Evolutionary conservation across 2,797 vertebrate species (phyloP).

Genomic region (Phylloscopus collybita): DNA sequence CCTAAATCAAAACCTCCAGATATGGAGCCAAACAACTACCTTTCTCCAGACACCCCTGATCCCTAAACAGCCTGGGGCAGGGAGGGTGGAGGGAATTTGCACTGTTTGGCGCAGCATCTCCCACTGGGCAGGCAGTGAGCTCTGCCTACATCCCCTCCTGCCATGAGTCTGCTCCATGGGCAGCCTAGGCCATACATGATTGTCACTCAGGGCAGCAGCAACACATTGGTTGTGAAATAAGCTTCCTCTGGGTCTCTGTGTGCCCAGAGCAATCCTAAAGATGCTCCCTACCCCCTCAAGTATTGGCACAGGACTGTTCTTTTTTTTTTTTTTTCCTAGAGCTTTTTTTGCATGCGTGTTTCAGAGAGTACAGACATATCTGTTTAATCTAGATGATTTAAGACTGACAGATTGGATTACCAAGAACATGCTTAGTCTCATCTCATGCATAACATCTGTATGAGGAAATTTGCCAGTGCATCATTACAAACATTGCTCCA

Average conservation of each 20-base stretch:
- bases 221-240: neutral
- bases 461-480: neutral
- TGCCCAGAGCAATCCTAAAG: neutral
- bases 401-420: neutral
- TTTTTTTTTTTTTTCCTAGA: no score
- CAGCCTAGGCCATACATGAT: neutral
- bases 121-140: neutral
- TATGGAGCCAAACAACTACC: neutral
- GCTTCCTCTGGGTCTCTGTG: neutral
- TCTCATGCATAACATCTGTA: neutral
- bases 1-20: neutral
- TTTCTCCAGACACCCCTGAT: neutral
- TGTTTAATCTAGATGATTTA: neutral
- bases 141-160: neutral
- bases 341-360: neutral
- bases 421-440: neutral
- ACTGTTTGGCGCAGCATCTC: neutral
- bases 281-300: neutral
- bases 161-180: rapidly evolving
- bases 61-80: neutral
- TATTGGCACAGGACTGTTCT: neutral
- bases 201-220: neutral
- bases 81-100: neutral
- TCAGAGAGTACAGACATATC: neutral
- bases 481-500: neutral